Conservation (phyloP, 2,113 vertebrate genomes). For the Petrocephalus microphthalmus region DNA sequence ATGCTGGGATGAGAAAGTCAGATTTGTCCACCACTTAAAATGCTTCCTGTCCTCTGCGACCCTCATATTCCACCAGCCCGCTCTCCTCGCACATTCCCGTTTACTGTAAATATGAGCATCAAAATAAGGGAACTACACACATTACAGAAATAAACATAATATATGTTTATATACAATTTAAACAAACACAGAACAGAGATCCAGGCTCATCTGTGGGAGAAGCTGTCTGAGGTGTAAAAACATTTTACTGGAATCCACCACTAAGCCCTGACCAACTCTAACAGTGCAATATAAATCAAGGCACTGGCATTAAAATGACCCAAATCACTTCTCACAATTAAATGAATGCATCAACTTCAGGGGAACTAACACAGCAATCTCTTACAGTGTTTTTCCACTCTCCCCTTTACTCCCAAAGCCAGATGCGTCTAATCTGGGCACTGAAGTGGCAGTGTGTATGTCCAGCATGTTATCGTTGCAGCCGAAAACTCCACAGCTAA, state of each 20-base stretch:
- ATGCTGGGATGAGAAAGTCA: not conserved
- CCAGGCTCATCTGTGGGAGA: not conserved
- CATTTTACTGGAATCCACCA: not conserved
- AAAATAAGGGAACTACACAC: not conserved
- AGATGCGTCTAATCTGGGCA: constrained; percentile 1
- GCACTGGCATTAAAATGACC: no score
- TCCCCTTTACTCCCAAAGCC: not conserved
- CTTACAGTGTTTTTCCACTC: not conserved
- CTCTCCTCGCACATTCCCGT: not conserved
- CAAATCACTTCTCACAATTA: not conserved
- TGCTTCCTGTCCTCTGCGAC: not conserved
- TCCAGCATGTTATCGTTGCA: not conserved
- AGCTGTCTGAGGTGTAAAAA: not conserved
- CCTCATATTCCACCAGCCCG: not conserved
- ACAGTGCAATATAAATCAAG: not conserved
- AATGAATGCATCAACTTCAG: not conserved
- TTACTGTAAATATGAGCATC: not conserved
- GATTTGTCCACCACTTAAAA: not conserved
- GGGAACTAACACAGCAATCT: not conserved
- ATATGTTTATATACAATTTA: no score
- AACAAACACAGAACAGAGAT: not conserved
- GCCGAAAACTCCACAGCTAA: not conserved
- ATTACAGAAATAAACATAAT: not conserved
- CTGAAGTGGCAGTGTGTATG: not conserved
- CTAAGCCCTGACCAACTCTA: not conserved